Evolutionary conservation across 2,113 vertebrate genomes (phyloP), one percentile per base, ranked within the genome.

Genomic region (Potamarius usumacintae): DNA sequence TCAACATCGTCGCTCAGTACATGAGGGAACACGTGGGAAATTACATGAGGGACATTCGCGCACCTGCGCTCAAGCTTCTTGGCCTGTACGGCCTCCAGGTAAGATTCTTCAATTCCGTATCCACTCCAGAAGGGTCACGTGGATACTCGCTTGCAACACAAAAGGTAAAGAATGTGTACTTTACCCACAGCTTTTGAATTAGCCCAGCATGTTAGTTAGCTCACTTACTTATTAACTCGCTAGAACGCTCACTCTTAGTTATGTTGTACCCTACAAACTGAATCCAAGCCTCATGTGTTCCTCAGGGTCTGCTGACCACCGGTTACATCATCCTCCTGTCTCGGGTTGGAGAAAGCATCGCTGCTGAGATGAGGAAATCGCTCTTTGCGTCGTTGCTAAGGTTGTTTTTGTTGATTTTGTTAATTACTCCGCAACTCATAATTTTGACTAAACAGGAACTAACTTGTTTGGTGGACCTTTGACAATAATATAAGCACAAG

Each of bases 241-340:
- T 22, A 22, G 18, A 11, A 22, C 48, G 6, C 48, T 52, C 30
- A 8, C 30, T 18, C 48, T 42, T 48, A 17, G 27, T 67, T 48
- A 9, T 9, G 17, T 48, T 11, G 7, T 6, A 67, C 3, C 18
- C 1, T 14, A 50, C 22, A 34, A 22, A 72, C 52, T 50, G 34
- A 30, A 80, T 14, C 5, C 76, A 7, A 20, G 72, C 22, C 9
- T 57, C 58, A 65, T 87, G 42, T 58, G 22, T 69, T 17, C 85
- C 25, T 83, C 84, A 99, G 98, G 98, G 97, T 20, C 89, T 97
- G 85, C 92, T 99, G 91, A 99, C 98, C 25, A 96, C 95, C 0
- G 96, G 97, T 20, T 99, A 99, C 93, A 96, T 99, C 55, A 94
- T 96, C 55, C 93, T 99, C 87, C 96, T 99, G 53, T 97, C 98